Evolutionary conservation across 2,113 vertebrate genomes (phyloP), one percentile per base, ranked within the genome.

Genomic region (Ictidomys tridecemlineatus): DNA sequence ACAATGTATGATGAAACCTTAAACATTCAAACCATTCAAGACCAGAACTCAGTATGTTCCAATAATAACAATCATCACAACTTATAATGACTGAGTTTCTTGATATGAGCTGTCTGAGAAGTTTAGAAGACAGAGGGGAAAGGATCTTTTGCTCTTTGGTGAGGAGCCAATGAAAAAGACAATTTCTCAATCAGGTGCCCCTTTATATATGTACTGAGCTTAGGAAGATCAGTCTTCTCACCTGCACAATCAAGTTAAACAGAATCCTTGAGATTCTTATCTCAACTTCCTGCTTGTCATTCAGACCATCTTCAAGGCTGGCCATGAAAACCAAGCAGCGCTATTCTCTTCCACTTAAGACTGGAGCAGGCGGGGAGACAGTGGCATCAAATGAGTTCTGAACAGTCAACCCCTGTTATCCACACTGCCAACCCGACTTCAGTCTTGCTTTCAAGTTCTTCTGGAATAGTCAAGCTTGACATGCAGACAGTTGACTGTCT

Each of bases 381-480:
- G 16, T 28, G 3, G 45, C 28, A 5, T 37, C 16, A 10, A 70
- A 30, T 48, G 53, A 20, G 24, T n/a, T 72, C 65, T 80, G 24
- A 39, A 42, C 17, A 73, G 5, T 26, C 0, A 11, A 89, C 37
- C 51, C 85, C 32, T 61, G 28, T 86, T 78, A 16, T 53, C 65
- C 42, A 11, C 16, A 51, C 5, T 53, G 24, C 42, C 34, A 83
- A 26, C 58, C 63, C 79, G 69, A 32, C 65, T 11, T 53, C 65
- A 87, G 87, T 84, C 73, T 93, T 53, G n/a, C 32, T 86, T 96
- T 89, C 53, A 73, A 65, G 32, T 95, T 97, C 74, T 94, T 37
- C n/a, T 84, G 24, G 73, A 45, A 48, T 84, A 92, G 77, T 89
- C 80, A 84, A 73, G 14, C 24, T 94, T 86, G 34, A 87, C 72